Base-by-base conservation (phyloP, 2,113 vertebrate species). In the Cnemophilus loriae region DNA sequence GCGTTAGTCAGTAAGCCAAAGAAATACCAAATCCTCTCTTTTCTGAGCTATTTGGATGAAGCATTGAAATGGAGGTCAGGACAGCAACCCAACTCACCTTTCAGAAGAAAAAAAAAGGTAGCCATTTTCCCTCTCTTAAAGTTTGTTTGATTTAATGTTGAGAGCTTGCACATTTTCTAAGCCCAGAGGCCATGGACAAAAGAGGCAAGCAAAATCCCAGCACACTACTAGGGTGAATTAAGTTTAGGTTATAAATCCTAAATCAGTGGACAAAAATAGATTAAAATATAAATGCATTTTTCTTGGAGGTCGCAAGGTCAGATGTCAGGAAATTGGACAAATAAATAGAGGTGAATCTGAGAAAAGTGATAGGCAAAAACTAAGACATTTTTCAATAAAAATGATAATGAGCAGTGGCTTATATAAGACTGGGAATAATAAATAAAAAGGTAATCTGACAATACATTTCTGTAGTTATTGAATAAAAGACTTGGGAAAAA, bases 351-450 rank as follows among this genome's bases (percentile, higher is more conserved):
- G 81, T 0, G 21, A 79, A 59, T 95, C 22, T 14, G 2, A 95
- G 73, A 95, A 96, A 90, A 89, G 16, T 93, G 64, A 94, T 33
- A 95, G 87, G 59, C 32, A 95, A 97, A 97, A 90, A 91, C 73
- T 92, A 95, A 95, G 80, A 37, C 33, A 73, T 78, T 97, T 97
- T 97, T 96, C 94, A 97, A 97, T 97, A 97, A 97, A 98, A 98
- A 97, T 98, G 84, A 95, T 97, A 97, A 97, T 96, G 67, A 96
- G 59, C 20, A 57, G 59, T 0, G 2, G 14, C 77, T 96, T 89
- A 89, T 85, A 90, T 37, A 89, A 67, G 69, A 49, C 84, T 89
- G 95, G 65, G 49, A 95, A 96, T 95, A 97, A 96, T 95, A 97
- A 97, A 93, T 96, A 92, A 96, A 97, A 96, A 89, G 44, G 83